Conservation (phyloP, 2,888 invertebrate species). For the Scaptomyza reducta region DNA sequence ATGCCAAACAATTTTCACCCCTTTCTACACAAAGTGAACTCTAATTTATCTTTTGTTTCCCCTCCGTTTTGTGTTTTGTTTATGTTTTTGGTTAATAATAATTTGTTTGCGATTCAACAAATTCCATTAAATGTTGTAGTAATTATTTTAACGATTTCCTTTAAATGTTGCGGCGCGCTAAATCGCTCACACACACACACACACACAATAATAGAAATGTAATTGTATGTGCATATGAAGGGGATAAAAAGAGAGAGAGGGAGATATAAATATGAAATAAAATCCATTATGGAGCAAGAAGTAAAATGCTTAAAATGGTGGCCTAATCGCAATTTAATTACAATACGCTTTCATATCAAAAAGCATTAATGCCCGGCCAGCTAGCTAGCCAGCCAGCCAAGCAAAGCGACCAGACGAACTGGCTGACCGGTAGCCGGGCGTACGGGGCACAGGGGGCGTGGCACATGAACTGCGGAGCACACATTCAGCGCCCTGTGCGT, state of each 20-base stretch:
- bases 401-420: slow-evolving; percentile 28
- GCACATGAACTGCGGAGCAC: slow-evolving; percentile 46
- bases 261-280: slow-evolving; percentile 66
- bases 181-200: slow-evolving; percentile 17
- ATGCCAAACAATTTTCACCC: slow-evolving; percentile 16
- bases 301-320: slow-evolving; percentile 83
- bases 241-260: slow-evolving; percentile 16
- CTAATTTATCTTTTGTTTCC: slow-evolving; percentile 21
- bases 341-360: slow-evolving; percentile 81
- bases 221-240: slow-evolving; percentile 52
- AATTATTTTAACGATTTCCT: slow-evolving; percentile 84
- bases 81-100: slow-evolving; percentile 55
- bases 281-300: slow-evolving; percentile 75
- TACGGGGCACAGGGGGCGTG: slow-evolving; percentile 18
- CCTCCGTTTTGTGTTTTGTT: slow-evolving; percentile 11
- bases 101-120: slow-evolving; percentile 65
- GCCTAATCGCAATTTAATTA: slow-evolving; percentile 85
- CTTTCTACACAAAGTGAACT: slow-evolving; percentile 31
- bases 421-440: slow-evolving; percentile 30
- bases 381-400: slow-evolving; percentile 39
- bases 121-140: slow-evolving; percentile 74
- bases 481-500: slow-evolving; percentile 55
- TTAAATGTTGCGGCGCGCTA: slow-evolving; percentile 66
- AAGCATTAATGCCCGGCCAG: slow-evolving; percentile 73
- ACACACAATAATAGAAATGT: slow-evolving; percentile 61